Evolutionary conservation across 1,140 invertebrate species (phyloP).

Genomic region (Magallana gigas): DNA sequence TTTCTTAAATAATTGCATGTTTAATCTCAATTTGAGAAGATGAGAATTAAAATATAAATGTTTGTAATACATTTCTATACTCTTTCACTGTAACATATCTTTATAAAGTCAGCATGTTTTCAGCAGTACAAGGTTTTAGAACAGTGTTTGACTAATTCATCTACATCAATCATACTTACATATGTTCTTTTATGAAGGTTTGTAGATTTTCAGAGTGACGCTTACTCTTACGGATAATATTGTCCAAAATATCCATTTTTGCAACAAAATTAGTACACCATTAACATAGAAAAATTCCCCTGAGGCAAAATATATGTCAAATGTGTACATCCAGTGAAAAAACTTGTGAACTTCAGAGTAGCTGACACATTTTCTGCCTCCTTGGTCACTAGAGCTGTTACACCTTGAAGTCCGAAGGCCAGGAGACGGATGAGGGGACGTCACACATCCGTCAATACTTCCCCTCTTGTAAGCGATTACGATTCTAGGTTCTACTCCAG

Average conservation of each 20-base stretch:
- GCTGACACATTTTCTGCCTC: background rate
- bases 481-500: background rate
- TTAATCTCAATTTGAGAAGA: too few relatives aligned
- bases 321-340: background rate
- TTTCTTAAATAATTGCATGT: too few relatives aligned
- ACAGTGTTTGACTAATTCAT: too few relatives aligned
- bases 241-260: constrained; percentile 23
- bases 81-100: too few relatives aligned
- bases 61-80: too few relatives aligned
- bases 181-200: background rate
- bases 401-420: background rate
- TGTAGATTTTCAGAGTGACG: constrained; percentile 1
- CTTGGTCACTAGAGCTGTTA: background rate
- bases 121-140: too few relatives aligned
- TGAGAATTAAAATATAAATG: too few relatives aligned
- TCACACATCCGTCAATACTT: constrained; percentile 21
- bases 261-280: background rate
- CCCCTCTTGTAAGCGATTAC: constrained; percentile 7
- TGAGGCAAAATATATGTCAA: background rate
- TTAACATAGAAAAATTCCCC: background rate
- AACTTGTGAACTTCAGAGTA: background rate
- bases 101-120: too few relatives aligned
- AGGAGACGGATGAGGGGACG: background rate
- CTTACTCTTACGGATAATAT: constrained; percentile 19
- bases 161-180: background rate